phyloP scores from a whole-genome alignment of 2,888 invertebrate genomes.

The Stenoptilia bipunctidactyla region DNA sequence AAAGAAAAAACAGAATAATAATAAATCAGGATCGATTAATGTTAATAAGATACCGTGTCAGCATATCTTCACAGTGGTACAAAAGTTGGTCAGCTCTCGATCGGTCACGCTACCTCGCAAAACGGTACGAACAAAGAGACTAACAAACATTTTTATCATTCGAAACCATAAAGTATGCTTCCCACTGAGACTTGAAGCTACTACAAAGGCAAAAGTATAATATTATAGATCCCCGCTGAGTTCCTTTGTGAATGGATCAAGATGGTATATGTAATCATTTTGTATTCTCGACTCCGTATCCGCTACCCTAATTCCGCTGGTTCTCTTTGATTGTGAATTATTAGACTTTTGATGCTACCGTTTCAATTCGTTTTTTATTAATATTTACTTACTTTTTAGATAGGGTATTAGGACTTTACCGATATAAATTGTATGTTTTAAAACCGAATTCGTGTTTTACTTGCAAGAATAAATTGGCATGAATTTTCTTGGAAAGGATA shows the following conservation, averaged over 20 bases:
- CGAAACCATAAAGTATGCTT: slow-evolving; percentile 67
- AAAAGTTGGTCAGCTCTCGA: slow-evolving; percentile 32
- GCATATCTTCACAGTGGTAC: slow-evolving; percentile 43
- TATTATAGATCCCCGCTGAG: slow-evolving; percentile 66
- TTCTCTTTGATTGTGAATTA: slow-evolving; percentile 66
- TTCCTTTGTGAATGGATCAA: slow-evolving; percentile 63
- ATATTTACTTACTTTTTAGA: slow-evolving; percentile 42
- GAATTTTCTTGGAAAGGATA: no score
- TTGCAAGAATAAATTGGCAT: no score
- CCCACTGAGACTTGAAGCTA: slow-evolving; percentile 59
- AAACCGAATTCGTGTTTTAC: background rate
- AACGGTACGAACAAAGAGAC: slow-evolving; percentile 56
- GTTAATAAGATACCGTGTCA: background rate
- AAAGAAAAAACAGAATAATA: no score
- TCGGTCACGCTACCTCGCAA: slow-evolving; percentile 52
- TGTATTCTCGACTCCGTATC: slow-evolving; percentile 59
- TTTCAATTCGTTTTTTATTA: slow-evolving; percentile 50
- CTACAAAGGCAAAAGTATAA: slow-evolving; percentile 67
- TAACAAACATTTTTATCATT: slow-evolving; percentile 70
- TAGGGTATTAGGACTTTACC: slow-evolving; percentile 4
- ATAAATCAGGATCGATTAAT: no score
- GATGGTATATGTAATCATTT: slow-evolving; percentile 65
- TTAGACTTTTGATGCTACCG: slow-evolving; percentile 59
- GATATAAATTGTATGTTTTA: background rate
- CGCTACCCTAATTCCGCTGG: slow-evolving; percentile 61